Evolutionary conservation across 2,888 invertebrate species (phyloP), one percentile per base, ranked within the genome.

Genomic region (Pyrochroa serraticornis): DNA sequence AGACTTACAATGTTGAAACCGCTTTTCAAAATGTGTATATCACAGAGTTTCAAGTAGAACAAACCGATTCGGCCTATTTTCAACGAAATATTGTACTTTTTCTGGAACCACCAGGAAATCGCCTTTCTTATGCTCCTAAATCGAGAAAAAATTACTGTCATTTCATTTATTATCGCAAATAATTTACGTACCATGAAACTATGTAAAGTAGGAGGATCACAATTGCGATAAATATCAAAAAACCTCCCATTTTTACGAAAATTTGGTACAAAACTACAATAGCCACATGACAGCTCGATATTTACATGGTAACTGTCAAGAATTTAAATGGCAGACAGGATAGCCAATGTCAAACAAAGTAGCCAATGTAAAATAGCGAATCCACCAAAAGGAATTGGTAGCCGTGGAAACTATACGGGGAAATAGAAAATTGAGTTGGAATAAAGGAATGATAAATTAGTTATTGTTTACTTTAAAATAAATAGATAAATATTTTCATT

Each of bases 61-160:
- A 93, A 82, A n/a, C 88, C 88, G 66, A 93, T 92, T 65, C 90
- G 85, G 8, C 93, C 92, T 60, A 93, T 91, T 66, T 88, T 87
- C 39, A 93, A 82, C 75, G 90, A 87, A 65, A 93, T 86, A 77
- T 88, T 88, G 77, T 88, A 93, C 76, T 90, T 90, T 69, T 88
- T 85, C 77, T 90, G 88, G 66, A 93, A 87, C 64, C 90, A 80
- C 91, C 91, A 93, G 73, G 92, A 88, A 66, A 93, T 80, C 44
- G 89, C 77, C 71, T 85, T 86, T 62, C 93, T 93, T 62, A 93
- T 76, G 60, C 93, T 80, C 90, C 93, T 93, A 75, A 38, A 76
- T 77, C 45, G 60, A 57, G 45, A 49, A 33, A 52, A 14, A 49
- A 47, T 50, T 42, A 46, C 1, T 34, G 53, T 36, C 30, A 48